These are phyloP conservation scores for Trichopoda pennipes DNA, from an alignment of 2,888 invertebrate species.

Conservation along the genomic window DNA sequence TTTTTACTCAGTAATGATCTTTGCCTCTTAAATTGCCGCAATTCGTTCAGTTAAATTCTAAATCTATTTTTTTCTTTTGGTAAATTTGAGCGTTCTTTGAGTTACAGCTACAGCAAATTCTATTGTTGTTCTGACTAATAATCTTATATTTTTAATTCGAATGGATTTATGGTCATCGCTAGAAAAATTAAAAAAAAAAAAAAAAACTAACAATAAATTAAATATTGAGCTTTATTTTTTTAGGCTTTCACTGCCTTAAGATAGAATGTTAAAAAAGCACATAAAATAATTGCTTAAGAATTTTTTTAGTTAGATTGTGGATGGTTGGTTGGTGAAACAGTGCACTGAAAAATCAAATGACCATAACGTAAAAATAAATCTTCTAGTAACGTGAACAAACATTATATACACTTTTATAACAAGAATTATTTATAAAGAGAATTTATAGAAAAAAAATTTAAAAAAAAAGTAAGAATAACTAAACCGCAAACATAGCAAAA, in stretches of 20 bases:
- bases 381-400: constrained; percentile 28
- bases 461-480: constrained; percentile 39
- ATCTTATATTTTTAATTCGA: too few species aligned
- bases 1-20: too few species aligned
- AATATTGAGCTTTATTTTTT: too few species aligned
- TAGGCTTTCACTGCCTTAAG: background rate
- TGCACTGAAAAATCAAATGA: constrained; percentile 65
- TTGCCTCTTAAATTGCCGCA: too few species aligned
- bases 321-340: constrained; percentile 13
- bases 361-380: constrained; percentile 57
- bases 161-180: too few species aligned
- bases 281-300: constrained; percentile 30
- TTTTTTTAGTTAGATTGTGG: constrained; percentile 17
- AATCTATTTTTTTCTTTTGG: too few species aligned
- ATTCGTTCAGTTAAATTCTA: too few species aligned
- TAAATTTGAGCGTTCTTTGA: too few species aligned
- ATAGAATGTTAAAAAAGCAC: constrained; percentile 34
- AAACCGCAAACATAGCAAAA: constrained; percentile 40
- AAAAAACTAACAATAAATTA: too few species aligned
- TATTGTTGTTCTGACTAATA: too few species aligned
- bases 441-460: constrained; percentile 47
- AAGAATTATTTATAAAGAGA: constrained; percentile 40
- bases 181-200: too few species aligned
- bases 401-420: constrained; percentile 41
- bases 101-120: too few species aligned